These are phyloP conservation scores for Drosophila conformis DNA, from an alignment of 2,888 invertebrate genomes.

Conservation along the genomic window DNA sequence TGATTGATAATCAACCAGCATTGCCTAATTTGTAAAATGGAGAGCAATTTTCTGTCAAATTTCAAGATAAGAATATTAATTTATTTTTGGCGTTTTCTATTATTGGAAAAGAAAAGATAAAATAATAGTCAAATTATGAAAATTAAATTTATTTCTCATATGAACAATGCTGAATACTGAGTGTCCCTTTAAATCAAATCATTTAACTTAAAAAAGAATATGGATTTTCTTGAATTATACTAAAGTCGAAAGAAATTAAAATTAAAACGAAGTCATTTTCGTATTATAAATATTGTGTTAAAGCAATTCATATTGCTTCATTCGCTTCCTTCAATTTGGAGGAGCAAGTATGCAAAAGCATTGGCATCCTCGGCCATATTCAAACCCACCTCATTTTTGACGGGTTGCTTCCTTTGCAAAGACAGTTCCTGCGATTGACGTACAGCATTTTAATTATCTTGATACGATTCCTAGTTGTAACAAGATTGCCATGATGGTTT, in stretches of 20 bases:
- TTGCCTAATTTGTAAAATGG: slow-evolving; percentile 15
- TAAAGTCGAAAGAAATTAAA: background rate
- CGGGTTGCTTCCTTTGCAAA: slow-evolving; percentile 99
- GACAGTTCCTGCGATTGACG: slow-evolving; percentile 88
- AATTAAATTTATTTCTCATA: background rate
- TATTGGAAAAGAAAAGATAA: background rate
- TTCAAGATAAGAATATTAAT: slow-evolving; percentile 45
- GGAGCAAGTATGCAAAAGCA: slow-evolving; percentile 98
- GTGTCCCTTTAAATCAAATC: background rate
- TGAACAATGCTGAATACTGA: background rate
- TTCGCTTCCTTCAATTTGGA: slow-evolving; percentile 96
- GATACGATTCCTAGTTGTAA: too few species aligned
- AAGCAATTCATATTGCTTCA: slow-evolving; percentile 87
- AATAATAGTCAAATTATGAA: background rate
- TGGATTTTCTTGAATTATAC: background rate
- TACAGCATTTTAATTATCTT: background rate
- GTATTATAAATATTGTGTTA: background rate
- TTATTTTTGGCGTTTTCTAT: slow-evolving; percentile 13
- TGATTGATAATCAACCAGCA: slow-evolving; percentile 57
- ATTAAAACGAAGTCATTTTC: background rate
- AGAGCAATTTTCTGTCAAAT: slow-evolving; percentile 4
- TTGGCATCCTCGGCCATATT: slow-evolving; percentile 99
- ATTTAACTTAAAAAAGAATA: background rate
- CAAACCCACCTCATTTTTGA: slow-evolving; percentile 97
- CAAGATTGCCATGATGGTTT: too few species aligned